Base-by-base conservation (phyloP, 2,797 vertebrate species). In the Cynopterus sphinx region DNA sequence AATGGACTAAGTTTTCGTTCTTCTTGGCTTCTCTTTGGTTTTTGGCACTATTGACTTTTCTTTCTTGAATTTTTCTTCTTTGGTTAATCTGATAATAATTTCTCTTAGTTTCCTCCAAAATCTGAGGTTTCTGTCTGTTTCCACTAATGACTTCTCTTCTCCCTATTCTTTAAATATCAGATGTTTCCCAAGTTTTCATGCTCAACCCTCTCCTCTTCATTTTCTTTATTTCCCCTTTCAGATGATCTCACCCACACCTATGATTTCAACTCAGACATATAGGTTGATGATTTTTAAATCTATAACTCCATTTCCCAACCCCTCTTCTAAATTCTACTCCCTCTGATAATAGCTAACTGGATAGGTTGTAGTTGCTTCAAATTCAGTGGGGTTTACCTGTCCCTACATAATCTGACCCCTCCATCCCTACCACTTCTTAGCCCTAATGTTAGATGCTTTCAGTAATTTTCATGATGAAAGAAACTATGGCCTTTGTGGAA, bases 61-160 rank as follows among this genome's bases (percentile, higher is more conserved):
- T 24, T 55, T 74, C 39, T 63, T 33, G 24, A 94, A 33, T 31
- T 55, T 75, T 39, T 51, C 41, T 88, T 24, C 22, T 55, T 70
- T 63, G 41, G 28, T 70, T 59, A 74, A 33, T 83, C 15, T 17
- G n/a, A 22, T 51, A 46, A 51, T 73, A 83, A 73, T 82, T 68
- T 77, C 24, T 90, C 28, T 90, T 86, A 31, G 21, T 70, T 92
- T 55, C 87, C 79, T 73, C 41, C 26, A 13, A 33, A 49, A 70
- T 86, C 21, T 87, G 49, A 77, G 63, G 19, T 53, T 84, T 84
- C 57, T 90, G 59, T 88, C 33, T 82, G 24, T 93, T 84, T 89
- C 17, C 33, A 46, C 53, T 51, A 87, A 43, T 24, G 26, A 3
- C 65, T 87, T 21, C 28, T 91, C 39, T 79, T 86, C 75, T 57